These are phyloP conservation scores for Drosophila koepferae DNA, from an alignment of 2,888 invertebrate species.

Conservation along the genomic window DNA sequence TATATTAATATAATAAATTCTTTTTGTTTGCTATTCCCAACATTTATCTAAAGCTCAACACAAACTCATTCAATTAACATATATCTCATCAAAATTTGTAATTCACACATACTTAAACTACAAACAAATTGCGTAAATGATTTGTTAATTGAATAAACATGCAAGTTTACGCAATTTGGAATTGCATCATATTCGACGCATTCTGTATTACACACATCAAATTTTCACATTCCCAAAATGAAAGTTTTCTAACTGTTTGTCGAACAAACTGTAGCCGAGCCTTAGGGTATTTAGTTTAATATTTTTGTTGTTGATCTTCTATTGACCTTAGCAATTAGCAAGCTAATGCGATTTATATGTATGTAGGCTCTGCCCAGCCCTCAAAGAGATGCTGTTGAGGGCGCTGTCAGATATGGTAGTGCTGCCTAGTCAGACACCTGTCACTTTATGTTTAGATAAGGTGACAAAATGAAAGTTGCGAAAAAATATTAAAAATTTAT, in stretches of 20 bases:
- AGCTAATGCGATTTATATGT: slow-evolving; percentile 58
- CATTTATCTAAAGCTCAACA: not conserved
- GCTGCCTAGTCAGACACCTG: slow-evolving; percentile 28
- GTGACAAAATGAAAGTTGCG: slow-evolving; percentile 72
- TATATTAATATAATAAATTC: too few species aligned
- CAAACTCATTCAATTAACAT: not conserved
- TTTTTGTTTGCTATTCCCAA: too few species aligned
- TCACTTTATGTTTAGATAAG: slow-evolving; percentile 37
- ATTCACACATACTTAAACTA: slow-evolving; percentile 27
- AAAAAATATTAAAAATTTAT: slow-evolving; percentile 47
- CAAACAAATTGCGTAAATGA: slow-evolving; percentile 21
- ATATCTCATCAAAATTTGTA: not conserved
- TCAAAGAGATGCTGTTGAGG: slow-evolving; percentile 13
- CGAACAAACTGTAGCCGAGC: slow-evolving; percentile 30
- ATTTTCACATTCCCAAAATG: slow-evolving; percentile 38
- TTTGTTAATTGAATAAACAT: slow-evolving; percentile 48
- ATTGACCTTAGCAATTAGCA: slow-evolving; percentile 60
- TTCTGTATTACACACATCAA: slow-evolving; percentile 42
- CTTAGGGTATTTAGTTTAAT: slow-evolving; percentile 6
- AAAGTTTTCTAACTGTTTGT: slow-evolving; percentile 66
- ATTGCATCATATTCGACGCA: slow-evolving; percentile 58
- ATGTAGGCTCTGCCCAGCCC: slow-evolving; percentile 38
- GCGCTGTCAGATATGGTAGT: slow-evolving; percentile 30
- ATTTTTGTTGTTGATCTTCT: slow-evolving; percentile 15
- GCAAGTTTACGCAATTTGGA: slow-evolving; percentile 33